A percentile compares a stretch with the other conserved stretches of the same genome.
These are phyloP conservation scores for Cephus pulcher DNA, from an alignment of 2,888 invertebrate species.

Conservation along the genomic window DNA sequence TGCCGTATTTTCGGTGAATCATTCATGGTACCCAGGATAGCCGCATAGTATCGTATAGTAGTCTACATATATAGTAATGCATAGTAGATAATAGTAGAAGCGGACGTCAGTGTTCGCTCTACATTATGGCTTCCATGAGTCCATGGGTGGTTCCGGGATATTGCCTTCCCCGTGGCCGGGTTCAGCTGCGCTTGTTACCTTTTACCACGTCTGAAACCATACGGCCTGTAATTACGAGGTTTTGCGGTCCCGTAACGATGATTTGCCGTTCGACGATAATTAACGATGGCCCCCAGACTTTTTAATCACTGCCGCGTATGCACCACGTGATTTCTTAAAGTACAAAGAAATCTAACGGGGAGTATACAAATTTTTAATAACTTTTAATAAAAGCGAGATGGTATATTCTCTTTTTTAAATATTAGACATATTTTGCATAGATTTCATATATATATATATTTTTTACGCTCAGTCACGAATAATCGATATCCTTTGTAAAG, in stretches of 20 bases:
- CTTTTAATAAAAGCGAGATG: too few relatives aligned
- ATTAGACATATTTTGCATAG: not conserved
- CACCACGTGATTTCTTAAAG: not conserved
- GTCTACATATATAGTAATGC: not conserved
- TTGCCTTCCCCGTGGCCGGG: slow-evolving; percentile 42
- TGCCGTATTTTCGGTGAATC: slow-evolving; percentile 63
- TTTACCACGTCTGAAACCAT: slow-evolving; percentile 43
- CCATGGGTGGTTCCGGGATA: slow-evolving; percentile 59
- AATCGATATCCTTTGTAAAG: not conserved
- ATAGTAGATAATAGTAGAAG: not conserved
- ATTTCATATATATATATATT: not conserved
- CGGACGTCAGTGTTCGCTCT: slow-evolving; percentile 37
- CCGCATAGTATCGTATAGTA: not conserved
- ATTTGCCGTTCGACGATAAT: slow-evolving; percentile 21
- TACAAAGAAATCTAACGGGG: not conserved
- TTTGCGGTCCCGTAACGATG: slow-evolving; percentile 36
- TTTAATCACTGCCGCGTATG: not conserved
- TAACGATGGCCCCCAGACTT: not conserved
- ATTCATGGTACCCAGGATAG: slow-evolving; percentile 34
- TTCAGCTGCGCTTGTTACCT: slow-evolving; percentile 43
- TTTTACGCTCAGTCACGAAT: not conserved
- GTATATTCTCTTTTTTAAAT: too few relatives aligned
- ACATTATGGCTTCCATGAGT: slow-evolving; percentile 59
- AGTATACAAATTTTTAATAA: not conserved
- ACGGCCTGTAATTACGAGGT: slow-evolving; percentile 51